Evolutionary conservation across 2,888 invertebrate genomes (phyloP).

Genomic region (Pediacus dermestoides): DNA sequence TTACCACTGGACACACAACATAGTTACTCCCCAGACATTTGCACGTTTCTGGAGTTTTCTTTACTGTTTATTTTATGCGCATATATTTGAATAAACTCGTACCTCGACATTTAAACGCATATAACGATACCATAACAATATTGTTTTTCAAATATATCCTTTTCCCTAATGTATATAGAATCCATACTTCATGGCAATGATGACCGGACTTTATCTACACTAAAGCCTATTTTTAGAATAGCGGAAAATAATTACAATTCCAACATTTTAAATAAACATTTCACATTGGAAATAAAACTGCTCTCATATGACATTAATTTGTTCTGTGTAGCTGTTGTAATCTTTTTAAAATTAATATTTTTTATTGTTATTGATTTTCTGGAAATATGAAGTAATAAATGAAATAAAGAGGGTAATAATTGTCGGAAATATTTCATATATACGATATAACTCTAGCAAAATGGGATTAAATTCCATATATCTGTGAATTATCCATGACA

Average conservation of each 20-base stretch:
- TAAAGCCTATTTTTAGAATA: too few relatives aligned
- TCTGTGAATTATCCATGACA: background rate
- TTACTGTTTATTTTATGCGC: slow-evolving; percentile 10
- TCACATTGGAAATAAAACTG: too few relatives aligned
- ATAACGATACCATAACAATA: slow-evolving; percentile 4
- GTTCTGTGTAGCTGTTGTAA: background rate
- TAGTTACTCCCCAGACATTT: slow-evolving; percentile 8
- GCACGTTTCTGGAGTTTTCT: slow-evolving; percentile 1
- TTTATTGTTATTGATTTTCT: background rate
- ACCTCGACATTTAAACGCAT: background rate
- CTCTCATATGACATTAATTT: slow-evolving; percentile 4
- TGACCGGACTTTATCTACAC: too few relatives aligned
- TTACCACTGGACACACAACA: slow-evolving; percentile 9
- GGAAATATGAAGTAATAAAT: slow-evolving; percentile 1
- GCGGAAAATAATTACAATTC: too few relatives aligned
- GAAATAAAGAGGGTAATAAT: slow-evolving; percentile 8
- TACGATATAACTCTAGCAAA: slow-evolving; percentile 7
- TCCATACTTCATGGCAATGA: too few relatives aligned
- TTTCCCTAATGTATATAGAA: too few relatives aligned
- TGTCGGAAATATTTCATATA: slow-evolving; percentile 11
- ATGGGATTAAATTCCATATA: slow-evolving; percentile 8
- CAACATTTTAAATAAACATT: too few relatives aligned
- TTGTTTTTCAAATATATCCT: too few relatives aligned
- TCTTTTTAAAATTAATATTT: background rate
- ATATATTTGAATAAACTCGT: slow-evolving; percentile 9